Percentiles rank a stretch among this genome's conserved stretches.
Conservation (phyloP, 2,113 vertebrate genomes). For the Cyprinus carpio region DNA sequence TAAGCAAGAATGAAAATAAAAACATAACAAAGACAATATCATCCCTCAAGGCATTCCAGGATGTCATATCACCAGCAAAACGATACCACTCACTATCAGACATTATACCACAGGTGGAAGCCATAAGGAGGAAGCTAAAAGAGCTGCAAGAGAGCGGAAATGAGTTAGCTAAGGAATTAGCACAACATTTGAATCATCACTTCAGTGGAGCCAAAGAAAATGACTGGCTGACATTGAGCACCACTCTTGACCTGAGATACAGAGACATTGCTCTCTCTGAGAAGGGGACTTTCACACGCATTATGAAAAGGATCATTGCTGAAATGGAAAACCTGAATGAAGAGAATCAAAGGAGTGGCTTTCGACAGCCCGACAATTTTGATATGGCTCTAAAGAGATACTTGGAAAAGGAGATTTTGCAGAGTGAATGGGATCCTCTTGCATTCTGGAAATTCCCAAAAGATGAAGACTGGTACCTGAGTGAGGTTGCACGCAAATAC, state of each 20-base stretch:
- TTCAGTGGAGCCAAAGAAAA: not conserved
- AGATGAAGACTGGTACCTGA: not conserved
- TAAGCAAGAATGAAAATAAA: not conserved
- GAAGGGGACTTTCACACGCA: too few species aligned
- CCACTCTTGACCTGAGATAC: slow-evolving; percentile 38
- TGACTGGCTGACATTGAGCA: slow-evolving; percentile 17
- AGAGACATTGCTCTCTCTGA: not conserved
- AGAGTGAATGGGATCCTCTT: not conserved
- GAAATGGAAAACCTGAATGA: not conserved
- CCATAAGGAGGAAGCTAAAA: not conserved
- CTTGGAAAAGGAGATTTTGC: not conserved
- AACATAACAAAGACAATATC: not conserved
- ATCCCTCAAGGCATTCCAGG: not conserved
- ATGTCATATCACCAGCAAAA: not conserved
- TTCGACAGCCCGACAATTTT: not conserved
- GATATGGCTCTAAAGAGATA: not conserved
- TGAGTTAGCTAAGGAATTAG: not conserved
- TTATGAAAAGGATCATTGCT: not conserved
- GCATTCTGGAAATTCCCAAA: slow-evolving; percentile 33
- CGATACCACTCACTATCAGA: slow-evolving; percentile 2
- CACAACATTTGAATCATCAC: not conserved
- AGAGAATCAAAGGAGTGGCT: not conserved
- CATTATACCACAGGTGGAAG: slow-evolving; percentile 27
- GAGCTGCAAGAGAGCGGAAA: not conserved
- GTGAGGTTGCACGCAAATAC: slow-evolving; percentile 10